phyloP scores from a whole-genome alignment of 2,797 vertebrate species.

The Melanotaenia maccullochi region DNA sequence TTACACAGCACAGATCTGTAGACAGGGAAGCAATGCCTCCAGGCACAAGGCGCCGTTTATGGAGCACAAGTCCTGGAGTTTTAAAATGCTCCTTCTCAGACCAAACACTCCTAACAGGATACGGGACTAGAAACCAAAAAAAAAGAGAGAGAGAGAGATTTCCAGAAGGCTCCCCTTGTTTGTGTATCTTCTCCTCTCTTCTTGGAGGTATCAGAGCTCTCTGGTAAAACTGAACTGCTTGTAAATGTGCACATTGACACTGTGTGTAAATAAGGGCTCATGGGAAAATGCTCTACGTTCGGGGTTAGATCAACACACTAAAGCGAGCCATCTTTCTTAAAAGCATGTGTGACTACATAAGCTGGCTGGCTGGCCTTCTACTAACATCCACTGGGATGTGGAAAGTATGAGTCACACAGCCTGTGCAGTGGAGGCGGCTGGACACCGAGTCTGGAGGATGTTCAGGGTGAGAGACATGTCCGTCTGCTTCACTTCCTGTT shows the following conservation, averaged over 20 bases:
- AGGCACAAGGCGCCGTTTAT: constrained; percentile 67
- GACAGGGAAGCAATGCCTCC: constrained; percentile 47
- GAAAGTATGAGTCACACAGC: constrained; percentile 83
- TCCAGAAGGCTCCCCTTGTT: constrained; percentile 66
- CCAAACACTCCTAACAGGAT: constrained; percentile 66
- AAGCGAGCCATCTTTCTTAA: constrained; percentile 54
- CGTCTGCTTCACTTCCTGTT: constrained; percentile 79
- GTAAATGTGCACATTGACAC: constrained; percentile 68
- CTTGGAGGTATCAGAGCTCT: constrained; percentile 39
- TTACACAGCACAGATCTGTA: constrained; percentile 64
- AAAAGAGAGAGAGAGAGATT: constrained; percentile 44
- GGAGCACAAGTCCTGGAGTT: constrained; percentile 47
- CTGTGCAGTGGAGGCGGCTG: constrained; percentile 61
- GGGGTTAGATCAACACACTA: constrained; percentile 61
- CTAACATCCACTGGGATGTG: constrained; percentile 79
- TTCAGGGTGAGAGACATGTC: constrained; percentile 78
- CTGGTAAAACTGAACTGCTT: constrained; percentile 48
- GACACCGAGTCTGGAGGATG: constrained; percentile 78
- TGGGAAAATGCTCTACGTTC: constrained; percentile 30
- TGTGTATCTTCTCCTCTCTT: constrained; percentile 53
- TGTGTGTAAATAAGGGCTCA: constrained; percentile 63
- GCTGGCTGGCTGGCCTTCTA: constrained; percentile 63
- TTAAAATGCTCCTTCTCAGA: constrained; percentile 65
- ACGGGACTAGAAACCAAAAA: constrained; percentile 38
- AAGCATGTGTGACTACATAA: constrained; percentile 55